Evolutionary conservation across 2,797 vertebrate genomes (phyloP), one percentile per base, ranked within the genome.

Genomic region (Megaceryle alcyon): DNA sequence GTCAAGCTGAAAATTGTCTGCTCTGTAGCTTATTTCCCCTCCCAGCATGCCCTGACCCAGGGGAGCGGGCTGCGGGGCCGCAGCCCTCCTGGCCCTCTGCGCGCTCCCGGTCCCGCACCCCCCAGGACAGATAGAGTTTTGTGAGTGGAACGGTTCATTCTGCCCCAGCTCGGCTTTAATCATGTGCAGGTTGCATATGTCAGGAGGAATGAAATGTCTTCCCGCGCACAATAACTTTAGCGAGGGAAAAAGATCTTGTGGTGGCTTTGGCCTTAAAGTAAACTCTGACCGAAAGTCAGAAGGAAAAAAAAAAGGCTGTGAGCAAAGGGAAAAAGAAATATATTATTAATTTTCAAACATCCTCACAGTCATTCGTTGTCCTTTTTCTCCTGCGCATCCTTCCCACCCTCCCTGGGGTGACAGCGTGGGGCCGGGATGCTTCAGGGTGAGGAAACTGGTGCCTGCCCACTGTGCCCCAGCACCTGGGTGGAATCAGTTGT

Each of bases 1-100:
- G 98, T 98, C 99, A 99, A 98, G 99, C 99, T 99, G 99, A 99
- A 99, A 99, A 99, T 99, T 99, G 99, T 99, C 99, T 99, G 98
- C 99, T 98, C 98, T 98, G 98, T 98, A 98, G 98, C 98, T 98
- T 98, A 98, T 98, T 98, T 98, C 98, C 98, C 98, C 98, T 98
- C 98, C 98, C 98, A 98, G 98, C 98, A 98, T 95, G 98, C 91
- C 98, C 96, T 98, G 98, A 98, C 98, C 98, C 98, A 97, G 97
- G 98, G 98, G 98, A 98, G 96, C 91, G 96, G 97, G 97, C 97
- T 97, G 97, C 35, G 92, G 98, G 98, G 98, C 98, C 76, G 31
- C 3, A 43, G 90, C 97, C 96, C 96, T 95, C 91, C 97, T 97
- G 99, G 98, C 98, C 98, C 98, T 97, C 98, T 70, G 92, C 95